These are phyloP conservation scores for Chymomyza procnemis DNA, from an alignment of 2,888 invertebrate genomes.

Conservation along the genomic window DNA sequence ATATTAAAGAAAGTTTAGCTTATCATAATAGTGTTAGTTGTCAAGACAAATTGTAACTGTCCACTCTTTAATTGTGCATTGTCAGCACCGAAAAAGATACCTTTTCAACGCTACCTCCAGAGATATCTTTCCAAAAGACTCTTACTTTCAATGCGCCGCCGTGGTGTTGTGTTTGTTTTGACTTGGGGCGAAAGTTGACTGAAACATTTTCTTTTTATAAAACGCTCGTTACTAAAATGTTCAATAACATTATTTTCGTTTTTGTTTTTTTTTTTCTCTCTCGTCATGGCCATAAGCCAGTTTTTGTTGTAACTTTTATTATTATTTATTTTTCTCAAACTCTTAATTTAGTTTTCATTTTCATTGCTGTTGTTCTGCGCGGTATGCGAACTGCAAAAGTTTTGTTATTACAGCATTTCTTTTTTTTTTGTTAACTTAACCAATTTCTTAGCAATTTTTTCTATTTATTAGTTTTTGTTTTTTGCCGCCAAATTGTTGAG, in stretches of 20 bases:
- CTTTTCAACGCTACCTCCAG: neutral
- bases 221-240: slow-evolving; percentile 49
- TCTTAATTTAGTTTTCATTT: slow-evolving; percentile 24
- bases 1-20: slow-evolving; percentile 23
- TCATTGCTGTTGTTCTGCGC: slow-evolving; percentile 10
- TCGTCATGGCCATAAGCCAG: slow-evolving; percentile 1
- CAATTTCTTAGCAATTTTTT: too few relatives aligned
- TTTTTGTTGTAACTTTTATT: slow-evolving; percentile 12
- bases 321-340: slow-evolving; percentile 40
- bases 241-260: slow-evolving; percentile 58
- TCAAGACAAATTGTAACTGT: neutral
- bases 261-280: neutral
- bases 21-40: neutral
- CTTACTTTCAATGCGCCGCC: slow-evolving; percentile 53
- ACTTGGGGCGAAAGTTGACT: slow-evolving; percentile 57
- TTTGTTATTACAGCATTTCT: slow-evolving; percentile 24
- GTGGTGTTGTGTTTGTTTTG: slow-evolving; percentile 28
- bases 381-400: neutral
- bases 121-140: slow-evolving; percentile 32
- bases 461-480: neutral
- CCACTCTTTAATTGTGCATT: slow-evolving; percentile 23
- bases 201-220: slow-evolving; percentile 57
- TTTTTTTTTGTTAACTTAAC: neutral
- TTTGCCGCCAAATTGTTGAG: slow-evolving; percentile 40
- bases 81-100: neutral